Conservation (phyloP, 2,113 vertebrate species). For the Jaculus jaculus region DNA sequence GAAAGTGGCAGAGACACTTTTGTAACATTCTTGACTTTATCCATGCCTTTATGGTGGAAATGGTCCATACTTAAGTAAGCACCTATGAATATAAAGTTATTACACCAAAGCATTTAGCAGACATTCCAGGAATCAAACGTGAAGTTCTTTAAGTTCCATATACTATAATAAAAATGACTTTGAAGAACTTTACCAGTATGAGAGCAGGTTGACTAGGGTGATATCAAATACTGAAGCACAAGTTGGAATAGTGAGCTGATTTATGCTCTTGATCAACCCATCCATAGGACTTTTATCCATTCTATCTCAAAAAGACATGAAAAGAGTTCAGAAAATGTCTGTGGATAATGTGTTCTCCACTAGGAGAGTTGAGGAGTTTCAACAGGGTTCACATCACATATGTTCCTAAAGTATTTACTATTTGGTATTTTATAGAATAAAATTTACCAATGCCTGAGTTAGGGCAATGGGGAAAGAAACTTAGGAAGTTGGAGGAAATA, state of each 20-base stretch:
- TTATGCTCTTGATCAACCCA: neutral
- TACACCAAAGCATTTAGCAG: neutral
- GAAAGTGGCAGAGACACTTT: neutral
- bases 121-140: neutral
- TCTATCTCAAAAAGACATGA: neutral
- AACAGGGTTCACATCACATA: neutral
- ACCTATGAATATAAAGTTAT: slow-evolving; percentile 16
- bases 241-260: neutral
- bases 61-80: neutral
- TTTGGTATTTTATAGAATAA: neutral
- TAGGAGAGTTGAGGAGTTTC: neutral
- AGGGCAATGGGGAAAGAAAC: neutral
- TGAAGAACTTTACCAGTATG: neutral
- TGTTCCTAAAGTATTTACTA: neutral
- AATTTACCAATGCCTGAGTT: neutral
- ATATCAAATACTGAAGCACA: neutral
- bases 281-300: neutral
- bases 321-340: slow-evolving; percentile 2
- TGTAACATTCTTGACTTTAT: neutral
- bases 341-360: neutral
- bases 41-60: slow-evolving; percentile 13
- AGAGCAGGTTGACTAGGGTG: neutral
- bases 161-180: neutral
- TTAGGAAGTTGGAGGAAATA: neutral
- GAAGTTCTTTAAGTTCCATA: neutral